Percentiles rank a stretch among this genome's conserved stretches.
These are phyloP conservation scores for Cossypha niveicapilla DNA, from an alignment of 2,797 vertebrate species.

Conservation along the genomic window DNA sequence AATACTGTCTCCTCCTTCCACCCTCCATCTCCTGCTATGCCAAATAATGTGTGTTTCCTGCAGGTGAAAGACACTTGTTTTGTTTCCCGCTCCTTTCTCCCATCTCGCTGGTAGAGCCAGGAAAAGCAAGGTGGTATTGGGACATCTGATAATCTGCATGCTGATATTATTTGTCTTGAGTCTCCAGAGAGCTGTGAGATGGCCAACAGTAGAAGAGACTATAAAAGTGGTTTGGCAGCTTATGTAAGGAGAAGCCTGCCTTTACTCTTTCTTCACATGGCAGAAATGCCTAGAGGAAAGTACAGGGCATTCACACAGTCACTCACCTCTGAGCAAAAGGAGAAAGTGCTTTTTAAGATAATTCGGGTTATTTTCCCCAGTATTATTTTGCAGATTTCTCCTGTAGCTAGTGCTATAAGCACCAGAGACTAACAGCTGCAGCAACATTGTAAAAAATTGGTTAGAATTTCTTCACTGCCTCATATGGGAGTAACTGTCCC, in stretches of 20 bases:
- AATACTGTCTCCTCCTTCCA: neutral
- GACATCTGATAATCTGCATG: neutral
- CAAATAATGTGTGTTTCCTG: neutral
- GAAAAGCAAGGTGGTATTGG: neutral
- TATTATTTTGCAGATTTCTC: neutral
- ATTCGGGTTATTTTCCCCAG: neutral
- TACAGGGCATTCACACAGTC: neutral
- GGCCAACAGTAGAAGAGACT: neutral
- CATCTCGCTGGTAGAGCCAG: neutral
- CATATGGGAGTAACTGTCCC: neutral
- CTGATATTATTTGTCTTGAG: neutral
- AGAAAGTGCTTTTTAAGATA: neutral
- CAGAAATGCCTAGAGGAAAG: neutral
- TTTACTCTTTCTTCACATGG: neutral
- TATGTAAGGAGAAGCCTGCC: neutral
- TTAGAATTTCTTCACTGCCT: neutral
- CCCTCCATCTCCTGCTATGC: accelerated
- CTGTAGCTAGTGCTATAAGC: neutral
- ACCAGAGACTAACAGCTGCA: neutral
- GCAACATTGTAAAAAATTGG: neutral
- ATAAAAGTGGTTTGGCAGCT: neutral
- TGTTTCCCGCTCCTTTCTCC: neutral
- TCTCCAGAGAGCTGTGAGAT: neutral
- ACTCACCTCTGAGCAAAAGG: neutral
- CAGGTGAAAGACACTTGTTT: neutral